phyloP scores from a whole-genome alignment of 2,797 vertebrate genomes.

The Chaetodon trifasciatus region DNA sequence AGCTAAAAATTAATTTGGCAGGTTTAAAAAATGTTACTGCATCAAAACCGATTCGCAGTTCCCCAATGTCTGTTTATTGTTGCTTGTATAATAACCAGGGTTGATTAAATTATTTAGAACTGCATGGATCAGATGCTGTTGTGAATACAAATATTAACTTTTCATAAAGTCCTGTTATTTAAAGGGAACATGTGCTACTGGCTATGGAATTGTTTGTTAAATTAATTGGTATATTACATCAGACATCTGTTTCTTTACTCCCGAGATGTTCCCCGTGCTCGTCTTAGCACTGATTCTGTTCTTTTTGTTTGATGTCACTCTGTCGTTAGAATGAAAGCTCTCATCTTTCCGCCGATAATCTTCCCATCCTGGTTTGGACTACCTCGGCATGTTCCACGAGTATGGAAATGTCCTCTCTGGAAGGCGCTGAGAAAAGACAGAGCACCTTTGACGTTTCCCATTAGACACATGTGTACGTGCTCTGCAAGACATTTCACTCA shows the following conservation, averaged over 20 bases:
- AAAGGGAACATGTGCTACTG: slow-evolving; percentile 32
- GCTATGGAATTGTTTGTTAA: slow-evolving; percentile 17
- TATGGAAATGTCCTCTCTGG: slow-evolving; percentile 67
- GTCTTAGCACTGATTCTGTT: slow-evolving; percentile 54
- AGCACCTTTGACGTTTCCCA: slow-evolving; percentile 76
- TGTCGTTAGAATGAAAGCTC: slow-evolving; percentile 59
- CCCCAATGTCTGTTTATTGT: slow-evolving; percentile 46
- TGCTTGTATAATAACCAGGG: slow-evolving; percentile 49
- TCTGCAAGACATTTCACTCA: slow-evolving; percentile 74
- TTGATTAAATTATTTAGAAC: slow-evolving; percentile 45
- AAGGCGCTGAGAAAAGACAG: slow-evolving; percentile 76
- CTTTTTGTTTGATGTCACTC: slow-evolving; percentile 68
- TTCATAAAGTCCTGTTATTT: slow-evolving; percentile 38
- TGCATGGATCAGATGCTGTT: slow-evolving; percentile 32
- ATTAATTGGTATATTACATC: slow-evolving; percentile 64
- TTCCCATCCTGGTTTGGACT: slow-evolving; percentile 60
- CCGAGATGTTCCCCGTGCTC: slow-evolving; percentile 45
- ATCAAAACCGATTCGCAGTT: slow-evolving; percentile 34
- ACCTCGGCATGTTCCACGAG: slow-evolving; percentile 53
- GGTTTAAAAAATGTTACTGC: slow-evolving; percentile 51
- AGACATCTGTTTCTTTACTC: slow-evolving; percentile 68
- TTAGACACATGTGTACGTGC: slow-evolving; percentile 76
- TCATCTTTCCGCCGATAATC: slow-evolving; percentile 73
- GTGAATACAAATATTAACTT: slow-evolving; percentile 36
- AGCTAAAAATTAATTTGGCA: slow-evolving; percentile 65